These are phyloP conservation scores for Cantharis nigra DNA, from an alignment of 2,888 invertebrate species.

Conservation along the genomic window DNA sequence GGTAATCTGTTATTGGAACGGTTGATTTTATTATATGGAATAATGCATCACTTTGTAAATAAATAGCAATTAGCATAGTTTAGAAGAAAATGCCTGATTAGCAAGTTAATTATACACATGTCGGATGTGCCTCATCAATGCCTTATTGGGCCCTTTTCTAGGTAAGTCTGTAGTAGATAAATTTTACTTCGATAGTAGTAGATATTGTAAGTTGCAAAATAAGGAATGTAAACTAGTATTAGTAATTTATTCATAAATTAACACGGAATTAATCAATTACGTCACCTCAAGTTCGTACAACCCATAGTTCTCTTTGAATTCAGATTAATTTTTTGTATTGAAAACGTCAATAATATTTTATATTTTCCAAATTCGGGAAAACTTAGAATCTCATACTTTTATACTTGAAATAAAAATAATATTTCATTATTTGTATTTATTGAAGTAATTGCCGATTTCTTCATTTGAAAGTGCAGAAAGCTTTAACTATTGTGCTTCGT, in stretches of 20 bases:
- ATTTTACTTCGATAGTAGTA: too few species aligned
- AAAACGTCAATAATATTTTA: too few species aligned
- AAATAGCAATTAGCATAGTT: background rate
- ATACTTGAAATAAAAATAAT: too few species aligned
- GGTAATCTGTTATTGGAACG: background rate
- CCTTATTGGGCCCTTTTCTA: conserved; percentile 28
- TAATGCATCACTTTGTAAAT: background rate
- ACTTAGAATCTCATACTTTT: too few species aligned
- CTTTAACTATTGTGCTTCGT: background rate
- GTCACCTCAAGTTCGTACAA: background rate
- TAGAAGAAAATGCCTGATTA: conserved; percentile 9
- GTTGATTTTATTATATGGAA: background rate
- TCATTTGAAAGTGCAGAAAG: background rate
- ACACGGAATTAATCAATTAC: background rate
- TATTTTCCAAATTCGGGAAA: too few species aligned
- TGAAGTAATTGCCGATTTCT: background rate
- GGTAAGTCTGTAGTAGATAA: conserved; percentile 9
- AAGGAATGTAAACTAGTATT: too few species aligned
- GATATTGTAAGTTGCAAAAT: too few species aligned
- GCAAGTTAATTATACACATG: conserved; percentile 12
- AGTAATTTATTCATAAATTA: background rate
- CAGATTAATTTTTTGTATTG: too few species aligned
- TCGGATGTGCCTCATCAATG: conserved; percentile 19
- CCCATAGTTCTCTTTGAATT: too few species aligned
- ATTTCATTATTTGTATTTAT: background rate